Conservation (phyloP, 2,888 invertebrate genomes). For the Lasioglossum villosulum region DNA sequence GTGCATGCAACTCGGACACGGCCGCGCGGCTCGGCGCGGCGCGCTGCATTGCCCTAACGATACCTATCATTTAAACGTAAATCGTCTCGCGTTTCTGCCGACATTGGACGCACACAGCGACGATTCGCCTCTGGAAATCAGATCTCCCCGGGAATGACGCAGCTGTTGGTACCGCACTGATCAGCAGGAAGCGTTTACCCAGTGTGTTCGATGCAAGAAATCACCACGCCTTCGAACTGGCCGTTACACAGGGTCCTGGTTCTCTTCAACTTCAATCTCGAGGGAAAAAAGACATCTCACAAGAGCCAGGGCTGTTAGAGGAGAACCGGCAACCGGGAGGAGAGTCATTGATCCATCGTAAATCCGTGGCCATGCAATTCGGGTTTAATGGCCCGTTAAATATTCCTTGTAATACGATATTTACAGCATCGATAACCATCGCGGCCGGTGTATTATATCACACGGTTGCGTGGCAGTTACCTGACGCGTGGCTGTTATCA, state of each 20-base stretch:
- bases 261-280: not conserved
- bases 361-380: slow-evolving; percentile 43
- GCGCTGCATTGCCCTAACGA: slow-evolving; percentile 51
- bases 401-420: slow-evolving; percentile 45
- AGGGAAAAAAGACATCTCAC: not conserved
- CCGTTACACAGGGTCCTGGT: slow-evolving; percentile 15
- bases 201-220: slow-evolving; percentile 43
- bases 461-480: slow-evolving; percentile 31
- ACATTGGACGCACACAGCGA: slow-evolving; percentile 49
- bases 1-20: slow-evolving; percentile 31
- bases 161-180: slow-evolving; percentile 58
- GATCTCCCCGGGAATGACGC: slow-evolving; percentile 59
- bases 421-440: slow-evolving; percentile 48
- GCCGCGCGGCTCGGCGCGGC: not conserved
- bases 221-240: slow-evolving; percentile 44
- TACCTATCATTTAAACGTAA: slow-evolving; percentile 70
- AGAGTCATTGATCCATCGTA: slow-evolving; percentile 39
- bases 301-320: not conserved
- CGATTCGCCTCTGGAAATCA: slow-evolving; percentile 60
- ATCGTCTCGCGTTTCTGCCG: slow-evolving; percentile 66
- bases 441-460: slow-evolving; percentile 28
- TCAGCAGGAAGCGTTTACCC: slow-evolving; percentile 59
- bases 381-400: slow-evolving; percentile 59
- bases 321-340: not conserved
- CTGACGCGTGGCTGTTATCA: slow-evolving; percentile 11